Evolutionary conservation across 2,113 vertebrate genomes (phyloP).

Genomic region (Camarhynchus parvulus): DNA sequence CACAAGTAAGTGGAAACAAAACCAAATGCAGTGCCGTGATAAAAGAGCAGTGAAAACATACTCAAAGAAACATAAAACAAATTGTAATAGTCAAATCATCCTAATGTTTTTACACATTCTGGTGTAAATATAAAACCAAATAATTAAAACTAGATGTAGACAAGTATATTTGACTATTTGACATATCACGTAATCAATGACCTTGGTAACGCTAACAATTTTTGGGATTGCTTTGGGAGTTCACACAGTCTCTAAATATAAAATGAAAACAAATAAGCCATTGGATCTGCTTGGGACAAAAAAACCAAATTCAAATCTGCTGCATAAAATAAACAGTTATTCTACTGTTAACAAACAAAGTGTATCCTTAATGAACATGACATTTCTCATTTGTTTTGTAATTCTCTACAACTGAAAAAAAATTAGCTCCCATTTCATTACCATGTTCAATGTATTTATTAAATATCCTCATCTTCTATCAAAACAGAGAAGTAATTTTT

Average conservation of each 20-base stretch:
- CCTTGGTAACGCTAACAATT: not conserved
- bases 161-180: not conserved
- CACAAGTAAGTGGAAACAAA: not conserved
- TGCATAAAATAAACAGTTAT: not conserved
- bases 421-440: not conserved
- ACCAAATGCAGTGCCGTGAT: not conserved
- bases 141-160: not conserved
- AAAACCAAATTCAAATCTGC: not conserved
- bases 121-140: not conserved
- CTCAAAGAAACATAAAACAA: not conserved
- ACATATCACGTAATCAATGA: not conserved
- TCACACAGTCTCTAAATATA: not conserved
- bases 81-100: not conserved
- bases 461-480: not conserved
- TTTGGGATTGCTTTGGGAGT: not conserved
- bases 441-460: not conserved
- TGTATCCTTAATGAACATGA: not conserved
- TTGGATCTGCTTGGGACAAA: not conserved
- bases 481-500: not conserved
- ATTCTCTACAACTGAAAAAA: not conserved
- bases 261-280: not conserved
- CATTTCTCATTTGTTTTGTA: not conserved
- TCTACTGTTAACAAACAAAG: not conserved
- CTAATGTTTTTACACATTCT: not conserved
- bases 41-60: not conserved